phyloP scores from a whole-genome alignment of 1,140 invertebrate genomes.

The Marisa cornuarietis region DNA sequence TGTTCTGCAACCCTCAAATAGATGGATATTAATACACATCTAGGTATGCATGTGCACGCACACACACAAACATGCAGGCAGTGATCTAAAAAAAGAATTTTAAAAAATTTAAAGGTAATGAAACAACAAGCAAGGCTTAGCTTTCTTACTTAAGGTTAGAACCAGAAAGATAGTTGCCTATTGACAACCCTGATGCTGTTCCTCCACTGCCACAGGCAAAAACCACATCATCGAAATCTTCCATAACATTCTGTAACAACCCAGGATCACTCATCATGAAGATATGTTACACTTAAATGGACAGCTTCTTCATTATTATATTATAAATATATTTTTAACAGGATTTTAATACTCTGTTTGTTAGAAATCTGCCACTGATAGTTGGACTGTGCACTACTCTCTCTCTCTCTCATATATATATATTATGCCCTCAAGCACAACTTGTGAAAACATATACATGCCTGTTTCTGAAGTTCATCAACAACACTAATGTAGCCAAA shows the following conservation, averaged over 20 bases:
- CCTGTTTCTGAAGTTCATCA: constrained; percentile 52
- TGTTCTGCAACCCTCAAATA: background rate
- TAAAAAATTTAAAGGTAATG: background rate
- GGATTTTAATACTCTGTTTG: too few relatives aligned
- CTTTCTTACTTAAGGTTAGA: too few relatives aligned
- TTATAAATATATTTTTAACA: constrained; percentile 40
- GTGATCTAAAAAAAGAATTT: background rate
- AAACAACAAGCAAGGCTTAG: background rate
- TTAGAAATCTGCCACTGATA: too few relatives aligned
- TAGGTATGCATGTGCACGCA: background rate
- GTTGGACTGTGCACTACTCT: too few relatives aligned
- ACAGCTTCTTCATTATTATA: constrained; percentile 8
- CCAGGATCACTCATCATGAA: too few relatives aligned
- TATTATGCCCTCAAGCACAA: too few relatives aligned
- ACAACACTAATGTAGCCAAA: constrained; percentile 59
- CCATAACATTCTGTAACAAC: constrained; percentile 38
- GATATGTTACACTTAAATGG: too few relatives aligned
- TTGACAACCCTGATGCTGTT: background rate
- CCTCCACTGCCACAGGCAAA: constrained; percentile 33
- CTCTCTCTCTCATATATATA: too few relatives aligned
- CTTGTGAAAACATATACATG: background rate
- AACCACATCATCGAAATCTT: constrained; percentile 58
- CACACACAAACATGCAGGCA: background rate
- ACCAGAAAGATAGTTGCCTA: too few relatives aligned
- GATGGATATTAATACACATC: background rate